Conservation (phyloP, 1,140 invertebrate species). For the Elymnias hypermnestra region DNA sequence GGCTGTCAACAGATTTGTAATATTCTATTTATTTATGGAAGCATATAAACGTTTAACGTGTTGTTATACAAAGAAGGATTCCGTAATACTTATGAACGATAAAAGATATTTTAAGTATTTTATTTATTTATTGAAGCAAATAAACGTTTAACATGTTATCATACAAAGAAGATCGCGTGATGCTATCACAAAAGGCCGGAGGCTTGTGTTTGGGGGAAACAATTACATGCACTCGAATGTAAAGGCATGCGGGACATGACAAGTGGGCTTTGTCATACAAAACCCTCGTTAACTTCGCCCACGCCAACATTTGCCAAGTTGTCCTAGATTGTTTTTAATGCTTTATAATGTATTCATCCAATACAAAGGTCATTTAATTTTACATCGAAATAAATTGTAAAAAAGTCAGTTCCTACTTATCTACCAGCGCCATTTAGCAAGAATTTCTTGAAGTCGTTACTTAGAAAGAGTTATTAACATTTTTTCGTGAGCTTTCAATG, state of each 20-base stretch:
- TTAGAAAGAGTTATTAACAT: no score
- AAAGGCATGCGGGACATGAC: slow-evolving; percentile 2
- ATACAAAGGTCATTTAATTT: background rate
- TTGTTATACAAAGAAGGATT: no score
- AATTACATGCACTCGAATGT: slow-evolving; percentile 3
- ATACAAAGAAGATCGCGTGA: background rate
- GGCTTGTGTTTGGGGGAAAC: background rate
- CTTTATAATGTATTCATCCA: slow-evolving; percentile 2
- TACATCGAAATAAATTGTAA: background rate
- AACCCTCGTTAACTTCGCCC: background rate
- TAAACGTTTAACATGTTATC: background rate
- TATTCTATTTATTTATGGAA: no score
- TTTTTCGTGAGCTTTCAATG: no score
- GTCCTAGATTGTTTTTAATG: background rate
- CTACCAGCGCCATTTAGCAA: no score
- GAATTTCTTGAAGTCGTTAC: no score
- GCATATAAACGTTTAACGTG: no score
- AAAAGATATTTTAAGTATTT: background rate
- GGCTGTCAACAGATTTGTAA: no score
- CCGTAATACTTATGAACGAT: no score
- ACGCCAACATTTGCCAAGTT: background rate
- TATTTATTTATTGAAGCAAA: background rate
- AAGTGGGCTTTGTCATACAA: slow-evolving; percentile 1
- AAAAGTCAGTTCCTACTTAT: no score
- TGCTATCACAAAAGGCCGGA: background rate